Conservation (phyloP, 2,113 vertebrate species). For the Oryzias woworae region DNA sequence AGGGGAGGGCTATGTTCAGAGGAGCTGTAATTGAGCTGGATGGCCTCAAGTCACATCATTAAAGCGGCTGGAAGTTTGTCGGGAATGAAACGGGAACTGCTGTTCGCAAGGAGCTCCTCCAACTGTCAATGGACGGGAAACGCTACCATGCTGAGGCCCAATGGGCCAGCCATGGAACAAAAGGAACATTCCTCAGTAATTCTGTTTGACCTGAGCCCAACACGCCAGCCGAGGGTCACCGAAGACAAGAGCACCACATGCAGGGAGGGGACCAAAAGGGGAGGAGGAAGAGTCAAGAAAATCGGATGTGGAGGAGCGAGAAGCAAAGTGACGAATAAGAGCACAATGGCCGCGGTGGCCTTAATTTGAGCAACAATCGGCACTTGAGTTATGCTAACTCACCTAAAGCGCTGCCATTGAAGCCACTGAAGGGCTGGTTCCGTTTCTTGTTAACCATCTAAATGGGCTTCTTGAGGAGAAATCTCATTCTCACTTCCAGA, state of each 20-base stretch:
- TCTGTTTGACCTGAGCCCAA: slow-evolving; percentile 77
- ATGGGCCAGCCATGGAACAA: slow-evolving; percentile 52
- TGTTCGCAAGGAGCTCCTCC: slow-evolving; percentile 43
- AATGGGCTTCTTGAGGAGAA: too few relatives aligned
- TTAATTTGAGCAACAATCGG: slow-evolving; percentile 13
- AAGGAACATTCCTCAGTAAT: slow-evolving; percentile 75
- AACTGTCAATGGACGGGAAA: slow-evolving; percentile 64
- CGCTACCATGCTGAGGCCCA: slow-evolving; percentile 67
- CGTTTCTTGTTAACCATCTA: too few relatives aligned
- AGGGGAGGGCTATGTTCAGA: slow-evolving; percentile 61
- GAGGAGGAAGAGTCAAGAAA: slow-evolving; percentile 25
- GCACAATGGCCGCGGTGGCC: slow-evolving; percentile 13
- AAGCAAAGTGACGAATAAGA: slow-evolving; percentile 21
- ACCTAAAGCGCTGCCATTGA: too few relatives aligned
- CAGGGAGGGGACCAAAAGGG: slow-evolving; percentile 19
- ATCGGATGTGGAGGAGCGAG: slow-evolving; percentile 47
- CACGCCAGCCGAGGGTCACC: slow-evolving; percentile 47
- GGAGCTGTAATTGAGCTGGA: slow-evolving; percentile 65
- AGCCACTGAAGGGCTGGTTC: too few relatives aligned
- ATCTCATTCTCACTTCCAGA: too few relatives aligned
- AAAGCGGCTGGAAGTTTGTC: slow-evolving; percentile 36
- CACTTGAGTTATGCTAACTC: slow-evolving; percentile 4
- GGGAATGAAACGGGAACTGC: slow-evolving; percentile 58
- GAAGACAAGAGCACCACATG: slow-evolving; percentile 40
- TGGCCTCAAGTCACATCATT: slow-evolving; percentile 67